Evolutionary conservation across 2,113 vertebrate genomes (phyloP), one percentile per base, ranked within the genome.

Genomic region (Pollachius pollachius): DNA sequence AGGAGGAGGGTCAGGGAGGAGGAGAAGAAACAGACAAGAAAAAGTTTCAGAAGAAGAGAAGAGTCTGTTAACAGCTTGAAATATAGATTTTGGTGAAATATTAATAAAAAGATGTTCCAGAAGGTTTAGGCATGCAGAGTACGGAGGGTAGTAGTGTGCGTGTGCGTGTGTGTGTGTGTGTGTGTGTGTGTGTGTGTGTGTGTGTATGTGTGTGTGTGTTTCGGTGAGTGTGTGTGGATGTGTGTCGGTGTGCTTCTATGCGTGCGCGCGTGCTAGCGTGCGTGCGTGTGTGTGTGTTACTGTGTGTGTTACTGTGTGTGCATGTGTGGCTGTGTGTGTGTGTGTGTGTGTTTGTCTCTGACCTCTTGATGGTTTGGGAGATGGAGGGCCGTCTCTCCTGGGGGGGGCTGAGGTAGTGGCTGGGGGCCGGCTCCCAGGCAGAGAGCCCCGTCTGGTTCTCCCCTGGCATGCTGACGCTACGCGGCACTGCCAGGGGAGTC

Each of bases 331-430:
- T 34, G 30, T 34, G 30, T 34, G 30, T 34, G 30, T 34, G 30
- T 34, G 30, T 7, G 30, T 1, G 1, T 34, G 30, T 34, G 30
- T 34, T 58, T n/a, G 34, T 65, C 3, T 71, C 7, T 65, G 15
- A 99, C 97, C 96, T 96, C 87, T 90, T 95, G 88, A 99, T 96
- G 79, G 95, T 95, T 88, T 96, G 94, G 5, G 95, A 96, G 88
- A 98, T 94, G 48, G 96, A 98, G n/a, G 92, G 92, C 83, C 94
- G 89, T 52, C 94, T 91, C 71, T 96, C 94, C 37, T 91, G 82
- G 17, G 77, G 90, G 0, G 92, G 91, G 76, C 95, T 92, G 77
- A 95, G 86, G 5, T 68, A 85, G 67, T 92, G 92, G 1, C 88
- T 82, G 56, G 90, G 90, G 7, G 86, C 84, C 6, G 30, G 30